Evolutionary conservation across 1,140 invertebrate species (phyloP).

Genomic region (Acromyrmex heyeri): DNA sequence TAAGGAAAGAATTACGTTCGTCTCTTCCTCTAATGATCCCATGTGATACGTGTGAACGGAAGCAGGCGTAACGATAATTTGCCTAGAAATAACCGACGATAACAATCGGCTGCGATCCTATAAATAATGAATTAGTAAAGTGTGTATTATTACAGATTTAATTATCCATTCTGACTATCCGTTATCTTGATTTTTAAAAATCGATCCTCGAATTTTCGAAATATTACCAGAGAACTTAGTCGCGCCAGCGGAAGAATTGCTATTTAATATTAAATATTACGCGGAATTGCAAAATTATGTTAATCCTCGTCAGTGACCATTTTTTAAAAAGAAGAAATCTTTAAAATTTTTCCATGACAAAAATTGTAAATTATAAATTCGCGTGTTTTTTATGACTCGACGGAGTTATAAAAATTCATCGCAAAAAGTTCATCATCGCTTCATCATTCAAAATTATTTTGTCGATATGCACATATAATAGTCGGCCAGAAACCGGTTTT

Average conservation of each 20-base stretch:
- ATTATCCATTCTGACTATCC: not conserved
- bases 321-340: not conserved
- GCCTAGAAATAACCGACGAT: conserved; percentile 58
- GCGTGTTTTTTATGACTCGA: not conserved
- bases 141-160: conserved; percentile 22
- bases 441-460: conserved; percentile 28
- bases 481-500: conserved; percentile 63
- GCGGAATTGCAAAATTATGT: conserved; percentile 10
- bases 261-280: not conserved
- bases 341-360: not conserved
- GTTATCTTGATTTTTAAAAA: not conserved
- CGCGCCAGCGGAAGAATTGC: not conserved
- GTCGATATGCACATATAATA: conserved; percentile 53
- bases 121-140: conserved; percentile 45
- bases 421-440: not conserved
- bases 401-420: not conserved
- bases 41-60: conserved; percentile 77
- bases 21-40: conserved; percentile 17
- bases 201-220: not conserved
- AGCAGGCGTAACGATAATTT: conserved; percentile 68
- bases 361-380: not conserved
- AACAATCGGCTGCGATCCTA: conserved; percentile 39
- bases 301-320: not conserved
- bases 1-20: conserved; percentile 5
- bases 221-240: conserved; percentile 23